Evolutionary conservation across 2,888 invertebrate genomes (phyloP), one percentile per base, ranked within the genome.

Genomic region (Coenonympha arcania): DNA sequence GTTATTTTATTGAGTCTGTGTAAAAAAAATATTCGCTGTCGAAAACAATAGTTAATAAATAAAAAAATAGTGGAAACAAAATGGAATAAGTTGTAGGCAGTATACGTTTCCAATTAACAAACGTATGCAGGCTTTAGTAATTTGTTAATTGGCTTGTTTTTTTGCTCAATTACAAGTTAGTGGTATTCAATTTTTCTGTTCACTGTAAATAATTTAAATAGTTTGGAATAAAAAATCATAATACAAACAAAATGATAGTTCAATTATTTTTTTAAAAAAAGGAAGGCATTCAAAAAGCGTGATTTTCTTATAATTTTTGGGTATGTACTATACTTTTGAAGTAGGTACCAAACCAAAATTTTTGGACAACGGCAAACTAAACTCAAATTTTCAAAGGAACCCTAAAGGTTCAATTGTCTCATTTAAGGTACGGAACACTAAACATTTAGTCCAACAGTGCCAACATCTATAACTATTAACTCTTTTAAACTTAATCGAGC

Each of bases 71-170:
- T n/a, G n/a, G n/a, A n/a, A 9, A 15, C 13, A 24, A 9, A 39
- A 24, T 39, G 39, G 39, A 24, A 24, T 22, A 22, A 39, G 39
- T 24, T 39, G 9, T 22, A n/a, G n/a, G n/a, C n/a, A n/a, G n/a
- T n/a, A n/a, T n/a, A 39, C 24, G 22, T 39, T 39, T 39, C 39
- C 39, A 39, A 39, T 39, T 24, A 39, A n/a, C n/a, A n/a, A 13
- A 5, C 22, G 13, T 24, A n/a, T 8, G 13, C 1, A 15, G 37
- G 11, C 1, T 13, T 13, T 22, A 8, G 15, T 24, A 24, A 39
- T 24, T 39, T 39, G 39, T 24, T 39, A 39, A 39, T 24, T 39
- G 39, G 39, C 39, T 39, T 24, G 15, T 30, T 30, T 30, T n/a
- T 30, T 11, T 13, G 11, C 30, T 30, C 28, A 11, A 13, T n/a